phyloP scores from a whole-genome alignment of 2,113 vertebrate genomes.

The Semnornis frantzii region DNA sequence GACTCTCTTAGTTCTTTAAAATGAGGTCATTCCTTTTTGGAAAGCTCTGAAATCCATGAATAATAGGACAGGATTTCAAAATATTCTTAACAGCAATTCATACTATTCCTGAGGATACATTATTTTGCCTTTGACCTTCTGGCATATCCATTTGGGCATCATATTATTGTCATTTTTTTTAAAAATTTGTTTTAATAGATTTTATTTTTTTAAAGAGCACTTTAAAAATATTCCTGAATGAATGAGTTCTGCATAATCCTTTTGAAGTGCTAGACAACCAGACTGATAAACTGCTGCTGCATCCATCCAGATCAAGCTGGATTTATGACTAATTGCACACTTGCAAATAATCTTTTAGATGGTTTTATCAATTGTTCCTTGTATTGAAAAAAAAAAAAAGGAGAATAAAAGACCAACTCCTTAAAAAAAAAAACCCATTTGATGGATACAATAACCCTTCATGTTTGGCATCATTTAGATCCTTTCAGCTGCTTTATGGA shows the following conservation, averaged over 20 bases:
- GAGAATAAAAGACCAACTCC: too few species aligned
- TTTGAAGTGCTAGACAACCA: not conserved
- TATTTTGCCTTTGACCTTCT: conserved; percentile 3
- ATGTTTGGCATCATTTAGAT: not conserved
- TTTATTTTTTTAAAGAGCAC: too few species aligned
- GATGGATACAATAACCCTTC: not conserved
- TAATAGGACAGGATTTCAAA: not conserved
- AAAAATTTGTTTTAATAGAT: too few species aligned
- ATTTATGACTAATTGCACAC: conserved; percentile 22
- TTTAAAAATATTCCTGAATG: not conserved
- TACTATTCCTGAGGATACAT: not conserved
- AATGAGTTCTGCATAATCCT: conserved; percentile 25
- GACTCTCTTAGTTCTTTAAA: not conserved
- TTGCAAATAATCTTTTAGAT: conserved; percentile 1
- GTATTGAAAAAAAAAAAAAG: not conserved
- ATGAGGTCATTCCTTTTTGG: not conserved
- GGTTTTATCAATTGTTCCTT: not conserved
- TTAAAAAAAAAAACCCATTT: not conserved
- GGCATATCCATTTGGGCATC: conserved; percentile 7
- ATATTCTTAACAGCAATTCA: not conserved
- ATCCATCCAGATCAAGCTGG: conserved; percentile 16
- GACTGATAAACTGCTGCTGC: not conserved
- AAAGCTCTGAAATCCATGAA: conserved; percentile 16
- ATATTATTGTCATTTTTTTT: too few species aligned
- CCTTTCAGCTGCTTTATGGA: not conserved